A percentile compares a stretch with the other conserved stretches of the same genome.
Conservation (phyloP, 2,888 invertebrate genomes). For the Augochlorella aurata region DNA sequence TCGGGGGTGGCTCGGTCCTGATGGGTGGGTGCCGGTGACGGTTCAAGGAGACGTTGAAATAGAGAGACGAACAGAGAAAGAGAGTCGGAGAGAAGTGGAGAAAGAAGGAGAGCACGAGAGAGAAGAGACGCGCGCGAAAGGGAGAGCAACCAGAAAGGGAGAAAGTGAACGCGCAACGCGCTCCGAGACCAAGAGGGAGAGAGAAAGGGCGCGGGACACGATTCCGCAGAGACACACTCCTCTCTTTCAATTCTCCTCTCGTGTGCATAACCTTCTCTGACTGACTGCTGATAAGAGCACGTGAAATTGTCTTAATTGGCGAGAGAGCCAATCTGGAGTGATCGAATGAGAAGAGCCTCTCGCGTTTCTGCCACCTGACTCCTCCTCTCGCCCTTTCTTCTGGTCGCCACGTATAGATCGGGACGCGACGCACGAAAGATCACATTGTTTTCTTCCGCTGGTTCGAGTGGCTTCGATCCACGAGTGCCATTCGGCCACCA, state of each 20-base stretch:
- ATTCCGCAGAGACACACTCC: slow-evolving; percentile 63
- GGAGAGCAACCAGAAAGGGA: slow-evolving; percentile 16
- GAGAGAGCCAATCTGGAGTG: slow-evolving; percentile 70
- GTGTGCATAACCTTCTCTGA: slow-evolving; percentile 64
- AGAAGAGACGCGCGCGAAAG: slow-evolving; percentile 5
- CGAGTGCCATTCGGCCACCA: slow-evolving; percentile 19
- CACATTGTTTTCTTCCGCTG: slow-evolving; percentile 58
- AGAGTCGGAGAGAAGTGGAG: slow-evolving; percentile 37
- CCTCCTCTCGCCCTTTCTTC: slow-evolving; percentile 55
- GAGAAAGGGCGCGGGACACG: slow-evolving; percentile 48
- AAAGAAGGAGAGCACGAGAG: slow-evolving; percentile 16
- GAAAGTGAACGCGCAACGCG: slow-evolving; percentile 36
- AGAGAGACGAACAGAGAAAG: slow-evolving; percentile 44
- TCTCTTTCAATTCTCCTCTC: slow-evolving; percentile 70
- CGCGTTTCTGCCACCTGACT: slow-evolving; percentile 56
- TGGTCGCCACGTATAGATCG: slow-evolving; percentile 35
- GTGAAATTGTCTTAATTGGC: slow-evolving; percentile 77
- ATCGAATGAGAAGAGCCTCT: slow-evolving; percentile 67
- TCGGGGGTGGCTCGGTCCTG: slow-evolving; percentile 63
- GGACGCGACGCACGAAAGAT: slow-evolving; percentile 54
- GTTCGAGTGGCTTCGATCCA: slow-evolving; percentile 37
- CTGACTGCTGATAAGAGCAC: slow-evolving; percentile 74
- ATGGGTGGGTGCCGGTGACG: slow-evolving; percentile 61
- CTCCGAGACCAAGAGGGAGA: background rate
- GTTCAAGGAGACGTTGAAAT: slow-evolving; percentile 64